A percentile compares a stretch with the other conserved stretches of the same genome.
Conservation (phyloP, 2,888 invertebrate species). For the Meiosimyza platycephala region DNA sequence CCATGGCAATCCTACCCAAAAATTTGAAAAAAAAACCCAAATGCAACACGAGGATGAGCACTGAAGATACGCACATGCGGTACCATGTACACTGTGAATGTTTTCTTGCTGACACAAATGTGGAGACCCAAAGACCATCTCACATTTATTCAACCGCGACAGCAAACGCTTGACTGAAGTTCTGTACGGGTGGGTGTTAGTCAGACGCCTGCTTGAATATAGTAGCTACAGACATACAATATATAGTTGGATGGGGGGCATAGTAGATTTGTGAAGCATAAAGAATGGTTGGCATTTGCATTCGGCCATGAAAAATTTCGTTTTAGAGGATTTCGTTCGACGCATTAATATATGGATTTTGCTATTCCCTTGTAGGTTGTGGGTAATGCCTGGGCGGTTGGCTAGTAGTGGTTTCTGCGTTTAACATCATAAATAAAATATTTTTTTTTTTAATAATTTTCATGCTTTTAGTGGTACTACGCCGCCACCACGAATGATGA, state of each 20-base stretch:
- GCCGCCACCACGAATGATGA: constrained; percentile 37
- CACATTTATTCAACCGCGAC: constrained; percentile 41
- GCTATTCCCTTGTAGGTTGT: constrained; percentile 11
- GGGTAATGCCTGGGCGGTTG: background rate
- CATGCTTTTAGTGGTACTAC: constrained; percentile 31
- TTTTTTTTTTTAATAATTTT: constrained; percentile 5
- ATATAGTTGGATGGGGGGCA: background rate
- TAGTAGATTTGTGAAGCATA: background rate
- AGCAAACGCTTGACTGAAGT: constrained; percentile 32
- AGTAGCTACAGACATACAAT: background rate
- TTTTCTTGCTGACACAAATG: background rate
- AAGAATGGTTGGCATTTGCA: constrained; percentile 22
- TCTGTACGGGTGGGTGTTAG: constrained; percentile 8
- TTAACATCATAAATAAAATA: constrained; percentile 37
- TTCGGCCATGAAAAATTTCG: constrained; percentile 39
- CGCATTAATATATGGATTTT: constrained; percentile 21
- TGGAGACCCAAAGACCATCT: constrained; percentile 2
- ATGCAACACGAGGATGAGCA: background rate
- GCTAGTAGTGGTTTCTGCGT: constrained; percentile 7
- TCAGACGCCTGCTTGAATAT: background rate
- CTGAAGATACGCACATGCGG: constrained; percentile 1
- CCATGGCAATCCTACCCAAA: too few relatives aligned
- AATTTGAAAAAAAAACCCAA: too few relatives aligned
- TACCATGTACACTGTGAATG: background rate
- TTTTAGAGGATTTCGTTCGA: constrained; percentile 32